phyloP scores from a whole-genome alignment of 2,113 vertebrate species.

The Heloderma charlesbogerti region DNA sequence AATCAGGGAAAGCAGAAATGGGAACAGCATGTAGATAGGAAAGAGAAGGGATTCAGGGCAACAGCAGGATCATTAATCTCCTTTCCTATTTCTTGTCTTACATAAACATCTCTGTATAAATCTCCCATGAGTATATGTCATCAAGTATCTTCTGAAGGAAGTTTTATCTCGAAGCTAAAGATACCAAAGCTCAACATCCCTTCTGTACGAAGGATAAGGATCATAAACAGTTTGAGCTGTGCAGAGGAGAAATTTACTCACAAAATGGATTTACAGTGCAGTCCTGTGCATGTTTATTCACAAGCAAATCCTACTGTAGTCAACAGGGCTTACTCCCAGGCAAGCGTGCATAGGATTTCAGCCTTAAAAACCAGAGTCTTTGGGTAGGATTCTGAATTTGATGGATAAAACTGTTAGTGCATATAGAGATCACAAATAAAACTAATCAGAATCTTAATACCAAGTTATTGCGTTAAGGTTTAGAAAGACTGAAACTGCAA shows the following conservation, averaged over 20 bases:
- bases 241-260: slow-evolving; percentile 40
- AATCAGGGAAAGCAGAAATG: slow-evolving; percentile 14
- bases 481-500: not conserved
- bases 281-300: not conserved
- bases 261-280: slow-evolving; percentile 38
- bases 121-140: slow-evolving; percentile 49
- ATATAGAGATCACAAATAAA: not conserved
- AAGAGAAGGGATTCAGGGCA: slow-evolving; percentile 32
- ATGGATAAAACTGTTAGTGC: not conserved
- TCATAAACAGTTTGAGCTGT: slow-evolving; percentile 51
- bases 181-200: slow-evolving; percentile 47
- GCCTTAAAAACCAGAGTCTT: not conserved
- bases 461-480: no score
- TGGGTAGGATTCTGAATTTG: not conserved
- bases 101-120: slow-evolving; percentile 52
- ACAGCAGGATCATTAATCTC: slow-evolving; percentile 47
- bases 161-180: slow-evolving; percentile 57
- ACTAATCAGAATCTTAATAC: slow-evolving; percentile 1
- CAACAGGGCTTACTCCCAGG: not conserved
- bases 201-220: slow-evolving; percentile 54
- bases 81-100: slow-evolving; percentile 62
- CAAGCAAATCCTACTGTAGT: no score
- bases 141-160: slow-evolving; percentile 54
- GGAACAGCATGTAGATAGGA: slow-evolving; percentile 20
- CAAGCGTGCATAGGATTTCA: not conserved